Evolutionary conservation across 1,140 invertebrate species (phyloP).

Genomic region (Drosophila busckii): DNA sequence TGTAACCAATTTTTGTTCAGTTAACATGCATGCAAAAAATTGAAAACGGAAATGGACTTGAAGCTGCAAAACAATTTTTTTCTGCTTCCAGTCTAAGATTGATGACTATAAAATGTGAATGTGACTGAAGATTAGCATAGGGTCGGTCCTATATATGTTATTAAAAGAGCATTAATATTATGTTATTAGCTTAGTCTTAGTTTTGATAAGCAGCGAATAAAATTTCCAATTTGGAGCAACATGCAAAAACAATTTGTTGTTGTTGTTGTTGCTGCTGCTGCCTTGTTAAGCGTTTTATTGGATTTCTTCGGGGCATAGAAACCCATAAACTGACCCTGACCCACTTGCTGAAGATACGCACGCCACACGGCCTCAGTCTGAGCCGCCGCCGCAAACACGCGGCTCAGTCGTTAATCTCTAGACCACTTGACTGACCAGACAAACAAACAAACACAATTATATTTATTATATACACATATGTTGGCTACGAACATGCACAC

Average conservation of each 20-base stretch:
- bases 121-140: too few relatives aligned
- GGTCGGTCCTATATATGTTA: too few relatives aligned
- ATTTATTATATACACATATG: slow-evolving; percentile 22
- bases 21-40: slow-evolving; percentile 36
- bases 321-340: slow-evolving; percentile 64
- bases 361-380: slow-evolving; percentile 13
- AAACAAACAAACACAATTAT: slow-evolving; percentile 38
- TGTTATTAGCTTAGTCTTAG: too few relatives aligned
- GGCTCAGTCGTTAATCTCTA: slow-evolving; percentile 66
- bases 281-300: slow-evolving; percentile 1
- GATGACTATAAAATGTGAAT: slow-evolving; percentile 21
- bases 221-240: too few relatives aligned
- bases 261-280: too few relatives aligned
- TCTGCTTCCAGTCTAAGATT: too few relatives aligned
- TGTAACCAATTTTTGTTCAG: slow-evolving; percentile 62
- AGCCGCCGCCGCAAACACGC: too few relatives aligned
- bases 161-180: too few relatives aligned
- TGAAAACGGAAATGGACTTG: slow-evolving; percentile 24
- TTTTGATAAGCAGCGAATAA: too few relatives aligned
- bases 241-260: too few relatives aligned
- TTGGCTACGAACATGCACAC: too few relatives aligned
- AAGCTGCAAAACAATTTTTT: slow-evolving; percentile 1
- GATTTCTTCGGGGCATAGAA: slow-evolving; percentile 23
- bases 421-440: slow-evolving; percentile 50
- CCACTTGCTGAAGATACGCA: slow-evolving; percentile 66